Base-by-base conservation (phyloP, 2,888 invertebrate species). In the Merodon equestris region DNA sequence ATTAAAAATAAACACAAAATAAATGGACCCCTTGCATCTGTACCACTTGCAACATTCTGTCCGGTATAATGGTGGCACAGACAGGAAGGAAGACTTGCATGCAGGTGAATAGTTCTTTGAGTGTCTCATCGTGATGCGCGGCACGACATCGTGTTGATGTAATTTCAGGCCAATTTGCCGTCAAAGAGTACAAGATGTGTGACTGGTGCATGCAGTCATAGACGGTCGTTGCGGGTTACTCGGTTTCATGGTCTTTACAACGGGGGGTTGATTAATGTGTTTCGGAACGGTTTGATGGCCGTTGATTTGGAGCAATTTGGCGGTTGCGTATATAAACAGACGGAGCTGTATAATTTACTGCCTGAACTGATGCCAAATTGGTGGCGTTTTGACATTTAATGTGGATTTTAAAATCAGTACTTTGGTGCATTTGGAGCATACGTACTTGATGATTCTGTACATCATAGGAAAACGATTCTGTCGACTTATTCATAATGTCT, bases 141-240 rank as follows among this genome's bases (percentile, higher is more conserved):
- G 2, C 7, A 27, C 7, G 27, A 7, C 27, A 27, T 27, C 27
- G n/a, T 50, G n/a, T 15, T 27, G 54, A 70, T 70, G 61, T 60
- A 47, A 53, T 70, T 54, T 61, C 17, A 54, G 40, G 47, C 47
- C 36, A 70, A 70, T 70, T 54, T 47, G 27, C 36, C 60, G 51
- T 44, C 51, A 68, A 51, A 50, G 27, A 4, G 27, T 10, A 13
- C 14, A 38, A 45, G 34, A 27, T 57, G 57, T 63, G 14, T 10
- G 13, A 19, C n/a, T 12, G 1, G 27, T 7, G n/a, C 44, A 7
- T 44, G 19, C 44, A 15, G 4, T 18, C 14, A 50, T 34, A 14
- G n/a, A n/a, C n/a, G n/a, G n/a, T n/a, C n/a, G n/a, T n/a, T n/a
- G n/a, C n/a, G n/a, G n/a, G n/a, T n/a, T n/a, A n/a, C n/a, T n/a